These are phyloP conservation scores for Ammospiza caudacuta DNA, from an alignment of 2,113 vertebrate genomes.

Conservation along the genomic window DNA sequence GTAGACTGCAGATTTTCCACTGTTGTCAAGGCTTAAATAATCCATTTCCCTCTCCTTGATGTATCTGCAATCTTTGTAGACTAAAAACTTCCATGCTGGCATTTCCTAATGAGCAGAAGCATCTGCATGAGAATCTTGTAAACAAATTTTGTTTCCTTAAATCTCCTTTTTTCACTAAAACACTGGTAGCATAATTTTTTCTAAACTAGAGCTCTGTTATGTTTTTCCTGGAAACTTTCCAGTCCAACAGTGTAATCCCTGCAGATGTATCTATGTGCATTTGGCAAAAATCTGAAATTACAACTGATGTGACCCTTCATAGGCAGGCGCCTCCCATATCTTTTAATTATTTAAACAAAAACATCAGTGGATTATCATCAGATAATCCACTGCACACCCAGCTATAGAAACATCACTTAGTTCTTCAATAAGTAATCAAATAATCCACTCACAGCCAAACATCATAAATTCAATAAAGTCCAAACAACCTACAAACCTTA, in stretches of 20 bases:
- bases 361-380: neutral
- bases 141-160: neutral
- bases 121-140: neutral
- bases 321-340: neutral
- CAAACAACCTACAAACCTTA: neutral
- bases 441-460: neutral
- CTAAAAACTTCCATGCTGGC: neutral
- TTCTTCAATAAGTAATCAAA: neutral
- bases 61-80: neutral
- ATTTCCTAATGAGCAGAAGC: neutral
- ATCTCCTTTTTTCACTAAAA: neutral
- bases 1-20: neutral
- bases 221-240: neutral
- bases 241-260: neutral
- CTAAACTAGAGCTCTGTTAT: neutral
- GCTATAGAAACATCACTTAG: neutral
- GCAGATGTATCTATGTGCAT: neutral
- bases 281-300: neutral
- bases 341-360: neutral
- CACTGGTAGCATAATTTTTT: neutral
- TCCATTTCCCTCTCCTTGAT: neutral
- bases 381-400: neutral
- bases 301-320: neutral
- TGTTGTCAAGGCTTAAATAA: neutral
- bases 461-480: neutral